These are phyloP conservation scores for Brachyrhaphis roseni DNA, from an alignment of 2,797 vertebrate species.

Conservation along the genomic window DNA sequence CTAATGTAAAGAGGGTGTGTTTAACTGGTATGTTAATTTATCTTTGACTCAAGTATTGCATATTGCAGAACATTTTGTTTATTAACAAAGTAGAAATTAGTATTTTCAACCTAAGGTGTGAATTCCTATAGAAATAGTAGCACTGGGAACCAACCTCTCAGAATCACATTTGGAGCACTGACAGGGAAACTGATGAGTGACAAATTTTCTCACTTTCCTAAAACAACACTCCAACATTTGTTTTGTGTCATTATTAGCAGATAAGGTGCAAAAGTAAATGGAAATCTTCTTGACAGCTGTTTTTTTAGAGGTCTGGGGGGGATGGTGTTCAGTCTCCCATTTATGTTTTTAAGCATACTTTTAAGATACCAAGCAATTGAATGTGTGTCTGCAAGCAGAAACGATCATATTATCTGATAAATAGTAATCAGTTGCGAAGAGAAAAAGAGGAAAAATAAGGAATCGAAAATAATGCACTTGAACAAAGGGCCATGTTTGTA, in stretches of 20 bases:
- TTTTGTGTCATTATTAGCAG: not conserved
- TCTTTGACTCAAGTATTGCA: not conserved
- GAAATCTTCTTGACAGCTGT: not conserved
- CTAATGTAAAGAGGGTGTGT: not conserved
- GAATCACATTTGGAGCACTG: not conserved
- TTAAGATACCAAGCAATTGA: not conserved
- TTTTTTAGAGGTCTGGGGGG: not conserved
- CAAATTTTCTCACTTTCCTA: not conserved
- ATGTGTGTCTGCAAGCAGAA: not conserved
- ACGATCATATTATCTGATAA: not conserved
- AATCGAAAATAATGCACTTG: not conserved
- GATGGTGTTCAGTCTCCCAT: not conserved
- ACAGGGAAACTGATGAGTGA: not conserved
- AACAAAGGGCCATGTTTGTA: not conserved
- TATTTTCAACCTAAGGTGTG: not conserved
- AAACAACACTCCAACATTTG: not conserved
- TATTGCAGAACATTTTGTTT: not conserved
- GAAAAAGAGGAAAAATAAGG: conserved; percentile 25
- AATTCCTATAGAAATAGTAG: not conserved
- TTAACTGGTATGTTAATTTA: not conserved
- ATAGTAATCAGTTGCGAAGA: conserved; percentile 36
- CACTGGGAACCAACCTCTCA: not conserved
- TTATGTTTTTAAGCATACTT: not conserved
- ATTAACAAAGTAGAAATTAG: not conserved
- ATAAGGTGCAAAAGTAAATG: not conserved